Evolutionary conservation across 2,113 vertebrate species (phyloP), one percentile per base, ranked within the genome.

Genomic region (Odontophorus gujanensis): DNA sequence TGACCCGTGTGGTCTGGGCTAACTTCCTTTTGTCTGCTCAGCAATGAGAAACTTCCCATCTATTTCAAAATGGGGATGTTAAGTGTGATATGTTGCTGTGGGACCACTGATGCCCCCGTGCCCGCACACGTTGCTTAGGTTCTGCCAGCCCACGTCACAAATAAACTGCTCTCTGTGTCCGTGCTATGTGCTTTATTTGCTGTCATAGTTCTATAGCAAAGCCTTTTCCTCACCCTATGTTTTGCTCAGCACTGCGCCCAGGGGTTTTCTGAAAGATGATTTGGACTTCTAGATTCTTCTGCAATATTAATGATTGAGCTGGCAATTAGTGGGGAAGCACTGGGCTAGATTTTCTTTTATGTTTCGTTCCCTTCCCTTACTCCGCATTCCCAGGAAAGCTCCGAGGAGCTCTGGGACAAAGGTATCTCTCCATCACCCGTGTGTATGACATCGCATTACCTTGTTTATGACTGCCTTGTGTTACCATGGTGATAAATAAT

Each of bases 401-500:
- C 16, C 2, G 14, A 77, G 85, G 59, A 1, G 3, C 50, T 45
- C 9, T 0, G 10, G 12, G 85, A 10, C 28, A 1, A 76, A 72
- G 38, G 8, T 25, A 25, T 63, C 36, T 85, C 36, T 85, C 40
- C 18, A 47, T 81, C 59, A 55, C 20, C 90, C 30, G 1, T 11
- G 51, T 51, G 65, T 21, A 25, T 12, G 68, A 51, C 74, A 40
- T 58, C 38, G 62, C 72, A 13, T 25, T 34, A 79, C 76, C 88
- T 85, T 42, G 61, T 86, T 42, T 81, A 13, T n/a, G 68, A 6
- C 40, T 90, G 77, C 82, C 47, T 55, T 61, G 2, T 67, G 93
- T 91, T 96, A 32, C 88, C 76, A 72, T 72, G 88, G 92, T 17
- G 88, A 90, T 88, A 36, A 82, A 11, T n/a, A 28, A 78, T 4